Percentiles rank a stretch among this genome's conserved stretches.
Conservation (phyloP, 1,140 invertebrate species). For the Scaptomyza graminum region DNA sequence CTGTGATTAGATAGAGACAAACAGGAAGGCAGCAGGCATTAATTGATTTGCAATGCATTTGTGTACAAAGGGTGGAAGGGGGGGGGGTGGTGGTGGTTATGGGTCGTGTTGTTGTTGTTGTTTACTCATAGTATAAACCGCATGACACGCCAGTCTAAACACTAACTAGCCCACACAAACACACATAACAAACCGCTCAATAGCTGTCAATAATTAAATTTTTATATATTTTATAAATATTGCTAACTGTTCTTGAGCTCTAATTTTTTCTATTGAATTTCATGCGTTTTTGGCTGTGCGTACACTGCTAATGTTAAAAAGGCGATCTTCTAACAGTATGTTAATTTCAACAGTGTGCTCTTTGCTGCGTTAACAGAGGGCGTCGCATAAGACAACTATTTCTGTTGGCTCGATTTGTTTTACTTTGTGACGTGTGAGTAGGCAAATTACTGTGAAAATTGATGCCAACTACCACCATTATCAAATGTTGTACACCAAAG, state of each 20-base stretch:
- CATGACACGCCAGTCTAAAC: no score
- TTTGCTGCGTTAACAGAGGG: slow-evolving; percentile 4
- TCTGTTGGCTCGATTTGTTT: background rate
- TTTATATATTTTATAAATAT: no score
- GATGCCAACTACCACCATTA: no score
- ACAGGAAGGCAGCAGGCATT: slow-evolving; percentile 25
- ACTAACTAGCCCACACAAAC: no score
- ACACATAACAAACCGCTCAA: no score
- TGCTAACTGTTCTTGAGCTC: no score
- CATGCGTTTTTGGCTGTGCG: background rate
- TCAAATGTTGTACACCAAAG: no score
- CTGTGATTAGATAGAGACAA: slow-evolving; percentile 82
- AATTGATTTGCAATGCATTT: slow-evolving; percentile 20
- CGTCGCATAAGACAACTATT: background rate
- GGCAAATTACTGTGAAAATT: background rate
- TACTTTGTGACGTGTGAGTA: background rate
- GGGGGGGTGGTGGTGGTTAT: background rate
- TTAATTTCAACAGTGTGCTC: background rate
- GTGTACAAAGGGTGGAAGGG: background rate
- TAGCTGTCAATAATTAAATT: no score
- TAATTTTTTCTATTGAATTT: background rate
- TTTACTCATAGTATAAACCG: slow-evolving; percentile 18
- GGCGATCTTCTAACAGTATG: background rate
- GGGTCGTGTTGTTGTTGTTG: background rate
- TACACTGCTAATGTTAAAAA: background rate